Evolutionary conservation across 2,888 invertebrate genomes (phyloP).

Genomic region (Kuschelorhynchus macadamiae): DNA sequence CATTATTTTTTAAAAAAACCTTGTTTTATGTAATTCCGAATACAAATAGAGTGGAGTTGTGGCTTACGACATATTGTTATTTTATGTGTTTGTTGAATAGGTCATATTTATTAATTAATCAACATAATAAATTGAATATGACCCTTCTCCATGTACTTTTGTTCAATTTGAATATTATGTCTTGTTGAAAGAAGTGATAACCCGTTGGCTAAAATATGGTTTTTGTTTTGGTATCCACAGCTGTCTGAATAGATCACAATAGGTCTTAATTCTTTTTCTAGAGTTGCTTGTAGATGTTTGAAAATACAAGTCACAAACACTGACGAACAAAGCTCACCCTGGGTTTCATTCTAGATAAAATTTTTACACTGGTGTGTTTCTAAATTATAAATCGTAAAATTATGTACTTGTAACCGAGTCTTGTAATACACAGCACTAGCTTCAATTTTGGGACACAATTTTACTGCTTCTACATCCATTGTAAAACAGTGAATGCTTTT

Average conservation of each 20-base stretch:
- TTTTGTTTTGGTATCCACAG: conserved; percentile 43
- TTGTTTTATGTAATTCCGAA: no score
- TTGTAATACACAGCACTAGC: no score
- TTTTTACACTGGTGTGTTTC: conserved; percentile 51
- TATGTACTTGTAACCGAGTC: conserved; percentile 58
- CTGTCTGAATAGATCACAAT: conserved; percentile 31
- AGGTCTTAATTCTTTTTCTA: conserved; percentile 16
- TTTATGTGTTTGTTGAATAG: no score
- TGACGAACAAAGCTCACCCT: conserved; percentile 24
- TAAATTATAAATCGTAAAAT: conserved; percentile 54
- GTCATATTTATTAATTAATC: no score
- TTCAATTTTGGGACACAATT: conserved; percentile 59
- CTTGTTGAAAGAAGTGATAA: conserved; percentile 32
- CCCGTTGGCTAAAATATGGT: conserved; percentile 19
- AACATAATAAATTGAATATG: no score
- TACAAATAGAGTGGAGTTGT: no score
- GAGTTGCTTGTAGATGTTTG: conserved; percentile 22
- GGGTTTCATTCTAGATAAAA: conserved; percentile 35
- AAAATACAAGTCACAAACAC: conserved; percentile 23
- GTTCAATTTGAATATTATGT: conserved; percentile 31
- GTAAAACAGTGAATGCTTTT: conserved; percentile 8
- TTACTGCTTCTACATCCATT: conserved; percentile 54
- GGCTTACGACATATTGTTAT: no score
- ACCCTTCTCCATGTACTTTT: conserved; percentile 35
- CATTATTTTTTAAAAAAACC: no score